Evolutionary conservation across 2,888 invertebrate genomes (phyloP).

Genomic region (Agrilus biguttatus): DNA sequence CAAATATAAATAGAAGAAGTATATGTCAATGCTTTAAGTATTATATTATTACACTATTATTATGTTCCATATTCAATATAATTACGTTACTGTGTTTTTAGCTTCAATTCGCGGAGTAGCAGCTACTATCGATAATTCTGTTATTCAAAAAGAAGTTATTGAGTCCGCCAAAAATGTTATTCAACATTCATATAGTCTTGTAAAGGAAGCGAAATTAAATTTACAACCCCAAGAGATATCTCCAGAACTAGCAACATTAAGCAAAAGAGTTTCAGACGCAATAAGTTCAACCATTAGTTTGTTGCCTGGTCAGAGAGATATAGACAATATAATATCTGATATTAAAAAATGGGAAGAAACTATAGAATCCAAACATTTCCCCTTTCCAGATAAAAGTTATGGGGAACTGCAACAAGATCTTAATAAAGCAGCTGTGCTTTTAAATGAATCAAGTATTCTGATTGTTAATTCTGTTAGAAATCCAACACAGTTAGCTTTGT

Average conservation of each 20-base stretch:
- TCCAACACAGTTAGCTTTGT: constrained; percentile 54
- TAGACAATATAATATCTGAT: constrained; percentile 75
- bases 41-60: too few relatives aligned
- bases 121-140: constrained; percentile 48
- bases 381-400: constrained; percentile 56
- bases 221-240: constrained; percentile 49
- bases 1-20: too few relatives aligned
- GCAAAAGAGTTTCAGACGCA: constrained; percentile 48
- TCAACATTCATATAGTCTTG: constrained; percentile 57
- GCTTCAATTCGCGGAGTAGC: constrained; percentile 62
- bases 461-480: constrained; percentile 65
- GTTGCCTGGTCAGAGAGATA: constrained; percentile 84
- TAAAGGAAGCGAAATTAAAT: constrained; percentile 71
- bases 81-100: constrained; percentile 32
- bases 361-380: constrained; percentile 60
- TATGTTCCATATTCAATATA: too few relatives aligned
- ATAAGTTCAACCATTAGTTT: constrained; percentile 63
- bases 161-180: constrained; percentile 67
- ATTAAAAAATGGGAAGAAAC: constrained; percentile 65
- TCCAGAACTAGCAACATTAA: constrained; percentile 53
- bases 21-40: too few relatives aligned
- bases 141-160: constrained; percentile 41
- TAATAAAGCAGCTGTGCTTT: constrained; percentile 65
- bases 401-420: constrained; percentile 75
- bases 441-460: constrained; percentile 72